A percentile compares a stretch with the other conserved stretches of the same genome.
Evolutionary conservation across 2,113 vertebrate species (phyloP).

Genomic region (Tursiops truncatus): DNA sequence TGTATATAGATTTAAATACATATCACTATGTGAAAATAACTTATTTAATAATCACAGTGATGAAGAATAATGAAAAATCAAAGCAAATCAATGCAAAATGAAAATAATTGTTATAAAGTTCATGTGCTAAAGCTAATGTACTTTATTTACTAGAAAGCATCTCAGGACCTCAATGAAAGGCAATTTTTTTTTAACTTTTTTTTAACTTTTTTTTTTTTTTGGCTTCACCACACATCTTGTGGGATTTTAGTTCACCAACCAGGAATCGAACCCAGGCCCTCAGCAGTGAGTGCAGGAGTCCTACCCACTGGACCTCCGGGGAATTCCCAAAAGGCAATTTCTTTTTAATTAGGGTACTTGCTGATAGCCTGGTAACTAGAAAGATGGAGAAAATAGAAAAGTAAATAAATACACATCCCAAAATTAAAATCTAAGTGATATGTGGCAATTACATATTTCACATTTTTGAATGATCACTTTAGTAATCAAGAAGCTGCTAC

Average conservation of each 20-base stretch:
- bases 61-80: neutral
- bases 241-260: neutral
- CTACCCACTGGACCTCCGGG: neutral
- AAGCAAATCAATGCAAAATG: neutral
- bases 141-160: neutral
- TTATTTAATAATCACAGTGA: neutral
- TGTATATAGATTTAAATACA: neutral
- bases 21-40: neutral
- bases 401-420: neutral
- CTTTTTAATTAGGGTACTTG: neutral
- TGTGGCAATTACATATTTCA: neutral
- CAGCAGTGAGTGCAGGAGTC: neutral
- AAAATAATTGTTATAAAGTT: neutral
- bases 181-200: neutral
- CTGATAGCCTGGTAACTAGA: neutral
- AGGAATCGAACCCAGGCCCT: neutral
- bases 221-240: neutral
- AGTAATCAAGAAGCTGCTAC: neutral
- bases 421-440: neutral
- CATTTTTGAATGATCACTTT: neutral
- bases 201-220: too few relatives aligned
- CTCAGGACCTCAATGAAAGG: neutral
- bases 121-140: neutral
- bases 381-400: neutral
- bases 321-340: neutral